Evolutionary conservation across 2,888 invertebrate genomes (phyloP).

Genomic region (Lacanobia oleracea): DNA sequence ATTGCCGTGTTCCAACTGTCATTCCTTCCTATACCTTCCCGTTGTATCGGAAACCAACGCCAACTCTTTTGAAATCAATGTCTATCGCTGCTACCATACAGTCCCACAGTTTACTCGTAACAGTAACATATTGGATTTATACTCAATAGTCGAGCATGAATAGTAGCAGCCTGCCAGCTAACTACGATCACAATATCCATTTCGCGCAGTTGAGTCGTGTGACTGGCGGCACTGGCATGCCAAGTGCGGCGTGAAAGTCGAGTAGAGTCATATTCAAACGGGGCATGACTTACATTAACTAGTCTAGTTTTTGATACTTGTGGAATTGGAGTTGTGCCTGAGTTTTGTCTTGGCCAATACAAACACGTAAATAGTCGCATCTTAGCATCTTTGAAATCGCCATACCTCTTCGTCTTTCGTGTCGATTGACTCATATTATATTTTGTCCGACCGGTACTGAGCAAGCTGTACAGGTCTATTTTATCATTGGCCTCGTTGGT

Average conservation of each 20-base stretch:
- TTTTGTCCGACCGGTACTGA: too few species aligned
- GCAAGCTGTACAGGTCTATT: too few species aligned
- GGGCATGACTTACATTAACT: conserved; percentile 17
- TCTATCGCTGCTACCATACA: conserved; percentile 22
- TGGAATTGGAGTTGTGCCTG: neutral
- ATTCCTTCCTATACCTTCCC: neutral
- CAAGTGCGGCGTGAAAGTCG: conserved; percentile 45
- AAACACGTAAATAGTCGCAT: neutral
- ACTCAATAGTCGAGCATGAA: conserved; percentile 54
- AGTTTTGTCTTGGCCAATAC: neutral
- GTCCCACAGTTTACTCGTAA: conserved; percentile 41
- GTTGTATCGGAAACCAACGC: conserved; percentile 2
- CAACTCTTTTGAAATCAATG: conserved; percentile 39
- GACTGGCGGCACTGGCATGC: conserved; percentile 49
- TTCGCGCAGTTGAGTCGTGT: conserved; percentile 57
- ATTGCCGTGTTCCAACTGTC: conserved; percentile 8
- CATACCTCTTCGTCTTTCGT: too few species aligned
- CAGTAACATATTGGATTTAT: conserved; percentile 62
- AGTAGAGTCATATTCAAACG: conserved; percentile 34
- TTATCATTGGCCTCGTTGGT: too few species aligned
- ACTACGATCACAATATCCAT: conserved; percentile 61
- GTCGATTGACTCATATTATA: too few species aligned
- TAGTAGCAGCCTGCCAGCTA: conserved; percentile 57
- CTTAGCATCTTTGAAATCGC: too few species aligned
- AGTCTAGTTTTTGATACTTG: conserved; percentile 3